These are phyloP conservation scores for Choristoneura rosaceana DNA, from an alignment of 2,888 invertebrate species.

Conservation along the genomic window DNA sequence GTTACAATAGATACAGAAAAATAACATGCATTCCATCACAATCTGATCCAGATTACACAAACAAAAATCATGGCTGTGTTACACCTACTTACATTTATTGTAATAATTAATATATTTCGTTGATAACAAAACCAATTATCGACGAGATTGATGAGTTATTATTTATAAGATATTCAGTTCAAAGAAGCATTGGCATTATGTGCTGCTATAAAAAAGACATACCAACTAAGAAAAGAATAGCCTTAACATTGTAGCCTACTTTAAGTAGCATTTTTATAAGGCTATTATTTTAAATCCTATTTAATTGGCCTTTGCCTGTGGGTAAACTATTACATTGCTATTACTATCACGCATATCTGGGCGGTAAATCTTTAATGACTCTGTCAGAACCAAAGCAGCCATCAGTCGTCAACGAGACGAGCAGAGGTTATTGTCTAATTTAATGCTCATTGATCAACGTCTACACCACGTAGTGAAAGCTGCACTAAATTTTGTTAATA, in stretches of 20 bases:
- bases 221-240: not conserved
- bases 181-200: slow-evolving; percentile 17
- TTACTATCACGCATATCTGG: slow-evolving; percentile 44
- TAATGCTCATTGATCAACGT: slow-evolving; percentile 64
- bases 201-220: not conserved
- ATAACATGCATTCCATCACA: slow-evolving; percentile 6
- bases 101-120: not conserved
- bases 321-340: slow-evolving; percentile 18
- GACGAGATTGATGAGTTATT: slow-evolving; percentile 26
- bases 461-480: slow-evolving; percentile 59
- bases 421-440: slow-evolving; percentile 61
- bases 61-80: not conserved
- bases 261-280: not conserved
- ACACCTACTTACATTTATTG: not conserved
- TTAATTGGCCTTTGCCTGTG: slow-evolving; percentile 21
- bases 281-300: slow-evolving; percentile 16
- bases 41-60: not conserved
- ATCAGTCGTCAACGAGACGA: slow-evolving; percentile 55
- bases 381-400: slow-evolving; percentile 66
- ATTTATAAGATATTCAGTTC: slow-evolving; percentile 34
- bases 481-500: slow-evolving; percentile 50
- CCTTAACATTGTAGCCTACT: slow-evolving; percentile 1
- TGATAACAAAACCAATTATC: slow-evolving; percentile 15
- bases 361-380: slow-evolving; percentile 61
- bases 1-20: not conserved